Percentiles rank a stretch among this genome's conserved stretches.
phyloP scores from a whole-genome alignment of 2,113 vertebrate genomes.

The Dicerorhinus sumatrensis region DNA sequence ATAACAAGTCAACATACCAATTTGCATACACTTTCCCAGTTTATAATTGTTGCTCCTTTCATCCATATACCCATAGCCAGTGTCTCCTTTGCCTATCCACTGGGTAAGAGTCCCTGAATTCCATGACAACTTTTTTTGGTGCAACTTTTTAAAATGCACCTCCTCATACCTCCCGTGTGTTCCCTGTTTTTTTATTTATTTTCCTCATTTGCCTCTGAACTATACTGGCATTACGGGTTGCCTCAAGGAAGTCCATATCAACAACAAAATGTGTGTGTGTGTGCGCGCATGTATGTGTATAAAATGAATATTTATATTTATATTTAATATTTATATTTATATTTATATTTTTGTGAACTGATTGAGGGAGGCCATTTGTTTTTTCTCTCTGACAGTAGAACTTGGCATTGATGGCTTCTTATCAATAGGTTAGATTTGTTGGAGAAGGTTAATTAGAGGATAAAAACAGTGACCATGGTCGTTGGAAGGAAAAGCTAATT shows the following conservation, averaged over 20 bases:
- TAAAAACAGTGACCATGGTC: not conserved
- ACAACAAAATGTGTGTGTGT: not conserved
- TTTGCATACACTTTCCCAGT: not conserved
- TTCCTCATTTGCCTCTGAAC: not conserved
- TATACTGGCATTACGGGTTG: not conserved
- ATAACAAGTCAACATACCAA: not conserved
- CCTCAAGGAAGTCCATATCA: not conserved
- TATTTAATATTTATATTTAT: not conserved
- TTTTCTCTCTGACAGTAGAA: not conserved
- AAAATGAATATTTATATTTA: not conserved
- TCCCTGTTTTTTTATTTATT: not conserved
- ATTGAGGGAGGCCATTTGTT: not conserved
- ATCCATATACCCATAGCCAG: no score
- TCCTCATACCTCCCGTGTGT: not conserved
- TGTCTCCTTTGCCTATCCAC: not conserved
- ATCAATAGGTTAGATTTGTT: constrained; percentile 34
- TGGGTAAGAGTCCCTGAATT: not conserved
- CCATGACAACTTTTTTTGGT: not conserved
- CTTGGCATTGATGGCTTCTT: not conserved
- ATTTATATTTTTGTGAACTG: not conserved
- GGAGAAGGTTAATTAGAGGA: constrained; percentile 12
- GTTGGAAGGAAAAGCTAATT: not conserved
- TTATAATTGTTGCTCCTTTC: not conserved
- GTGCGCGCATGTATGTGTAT: not conserved
- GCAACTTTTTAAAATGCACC: not conserved